Evolutionary conservation across 2,888 invertebrate genomes (phyloP).

Genomic region (Druceiella hillmani): DNA sequence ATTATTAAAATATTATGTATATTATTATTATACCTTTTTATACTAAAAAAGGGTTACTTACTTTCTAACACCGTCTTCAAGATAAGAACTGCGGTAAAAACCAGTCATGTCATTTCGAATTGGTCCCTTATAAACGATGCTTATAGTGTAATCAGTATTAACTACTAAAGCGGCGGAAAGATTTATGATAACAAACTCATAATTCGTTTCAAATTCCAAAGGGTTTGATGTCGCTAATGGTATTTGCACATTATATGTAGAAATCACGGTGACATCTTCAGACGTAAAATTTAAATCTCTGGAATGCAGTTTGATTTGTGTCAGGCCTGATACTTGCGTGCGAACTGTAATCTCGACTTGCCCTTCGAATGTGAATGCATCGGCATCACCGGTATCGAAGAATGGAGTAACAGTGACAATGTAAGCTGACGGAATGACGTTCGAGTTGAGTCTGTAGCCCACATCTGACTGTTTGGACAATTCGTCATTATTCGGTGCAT

Average conservation of each 20-base stretch:
- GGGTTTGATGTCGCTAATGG: slow-evolving; percentile 29
- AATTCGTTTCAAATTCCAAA: slow-evolving; percentile 33
- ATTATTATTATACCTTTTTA: too few species aligned
- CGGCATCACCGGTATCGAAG: slow-evolving; percentile 38
- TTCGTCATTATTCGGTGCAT: too few species aligned
- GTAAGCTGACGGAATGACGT: slow-evolving; percentile 49
- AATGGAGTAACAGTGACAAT: slow-evolving; percentile 48
- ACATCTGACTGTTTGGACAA: too few species aligned
- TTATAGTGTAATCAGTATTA: slow-evolving; percentile 39
- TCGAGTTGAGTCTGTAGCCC: slow-evolving; percentile 38
- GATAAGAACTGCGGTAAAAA: slow-evolving; percentile 58
- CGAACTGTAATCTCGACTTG: slow-evolving; percentile 38
- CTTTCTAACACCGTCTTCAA: slow-evolving; percentile 44
- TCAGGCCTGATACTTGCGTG: slow-evolving; percentile 29
- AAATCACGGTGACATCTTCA: slow-evolving; percentile 30
- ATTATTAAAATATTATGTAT: too few species aligned
- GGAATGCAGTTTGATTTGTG: slow-evolving; percentile 40
- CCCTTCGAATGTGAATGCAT: slow-evolving; percentile 45
- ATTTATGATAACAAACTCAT: slow-evolving; percentile 47
- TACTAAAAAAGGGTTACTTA: too few species aligned
- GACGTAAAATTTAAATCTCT: slow-evolving; percentile 33
- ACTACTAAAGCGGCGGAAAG: slow-evolving; percentile 34
- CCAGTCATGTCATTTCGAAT: slow-evolving; percentile 53
- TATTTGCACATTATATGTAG: slow-evolving; percentile 26
- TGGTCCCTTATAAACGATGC: slow-evolving; percentile 49